phyloP scores from a whole-genome alignment of 2,113 vertebrate genomes.

The Leucopsar rothschildi region DNA sequence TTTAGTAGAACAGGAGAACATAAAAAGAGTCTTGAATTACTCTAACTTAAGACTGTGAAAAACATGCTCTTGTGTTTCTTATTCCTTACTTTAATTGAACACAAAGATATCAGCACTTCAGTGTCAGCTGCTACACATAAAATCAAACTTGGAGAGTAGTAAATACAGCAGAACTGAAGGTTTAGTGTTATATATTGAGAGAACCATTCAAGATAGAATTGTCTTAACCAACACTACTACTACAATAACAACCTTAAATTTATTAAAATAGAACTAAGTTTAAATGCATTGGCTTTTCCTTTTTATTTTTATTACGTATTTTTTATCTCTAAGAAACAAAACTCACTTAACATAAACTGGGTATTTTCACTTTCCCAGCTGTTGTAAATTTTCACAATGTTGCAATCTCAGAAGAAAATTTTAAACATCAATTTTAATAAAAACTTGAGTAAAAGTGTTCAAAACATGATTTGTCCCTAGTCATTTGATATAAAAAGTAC shows the following conservation, averaged over 20 bases:
- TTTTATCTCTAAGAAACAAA: slow-evolving; percentile 8
- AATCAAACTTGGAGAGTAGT: neutral
- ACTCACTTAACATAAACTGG: neutral
- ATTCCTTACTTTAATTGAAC: slow-evolving; percentile 19
- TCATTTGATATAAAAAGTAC: neutral
- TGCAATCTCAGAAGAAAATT: neutral
- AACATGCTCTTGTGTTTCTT: neutral
- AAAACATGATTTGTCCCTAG: neutral
- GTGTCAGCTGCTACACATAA: neutral
- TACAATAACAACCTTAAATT: slow-evolving; percentile 4
- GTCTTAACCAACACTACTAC: neutral
- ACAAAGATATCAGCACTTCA: neutral
- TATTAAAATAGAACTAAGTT: slow-evolving; percentile 25
- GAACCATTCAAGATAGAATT: neutral
- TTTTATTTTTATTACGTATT: slow-evolving; percentile 11
- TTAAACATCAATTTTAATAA: neutral
- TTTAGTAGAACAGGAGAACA: neutral
- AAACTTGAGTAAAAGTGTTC: neutral
- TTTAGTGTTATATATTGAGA: slow-evolving; percentile 10
- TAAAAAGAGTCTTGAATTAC: neutral
- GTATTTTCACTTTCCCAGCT: neutral
- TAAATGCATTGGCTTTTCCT: neutral
- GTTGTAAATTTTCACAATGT: neutral
- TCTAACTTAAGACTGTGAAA: neutral
- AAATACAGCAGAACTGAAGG: slow-evolving; percentile 18